Evolutionary conservation across 53 echinoderm and acorn worm species (phyloP), one percentile per base, ranked within the genome.

Genomic region (Hippasteria phrygiana): DNA sequence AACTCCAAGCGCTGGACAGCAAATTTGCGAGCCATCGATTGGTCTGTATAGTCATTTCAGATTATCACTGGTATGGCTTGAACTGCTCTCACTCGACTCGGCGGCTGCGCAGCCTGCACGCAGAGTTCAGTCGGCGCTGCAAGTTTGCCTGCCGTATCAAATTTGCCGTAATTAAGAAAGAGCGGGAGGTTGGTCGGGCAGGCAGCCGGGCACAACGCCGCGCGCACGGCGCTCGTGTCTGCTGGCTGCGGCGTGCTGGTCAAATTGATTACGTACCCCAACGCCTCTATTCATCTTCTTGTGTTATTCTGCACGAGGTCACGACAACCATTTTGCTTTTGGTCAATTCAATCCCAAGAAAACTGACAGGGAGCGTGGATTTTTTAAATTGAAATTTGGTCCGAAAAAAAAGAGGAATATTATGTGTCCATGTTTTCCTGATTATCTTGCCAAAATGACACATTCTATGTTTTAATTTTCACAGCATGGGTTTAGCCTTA

Each of bases 121-220:
- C 51, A 14, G 51, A 2, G 51, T 51, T 51, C 51, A 8, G 16
- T 51, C 51, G 20, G 14, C 51, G 20, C 51, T 14, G 51, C 51
- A 73, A 50, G 51, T 81, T 90, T 80, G 81, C 90, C 74, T 43
- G 73, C 69, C 90, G 90, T 90, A 90, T 90, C 82, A 90, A 90
- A 90, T 90, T 90, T 90, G 51, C 72, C 81, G 82, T 90, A 82
- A 90, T 90, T 90, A 82, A 90, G 79, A 90, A 54, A 73, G 71
- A 71, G 85, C 70, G 74, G n/a, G 38, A 43, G 90, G 66, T 64
- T 35, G 69, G 88, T n/a, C 20, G 63, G 41, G 77, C 64, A 48
- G 80, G 13, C 67, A 73, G n/a, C 47, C 47, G 26, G 31, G 29
- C 75, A 29, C 8, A 13, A 74, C 17, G 50, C 53, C 14, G 85